Evolutionary conservation across 2,888 invertebrate genomes (phyloP).

Genomic region (Pinctada fucata): DNA sequence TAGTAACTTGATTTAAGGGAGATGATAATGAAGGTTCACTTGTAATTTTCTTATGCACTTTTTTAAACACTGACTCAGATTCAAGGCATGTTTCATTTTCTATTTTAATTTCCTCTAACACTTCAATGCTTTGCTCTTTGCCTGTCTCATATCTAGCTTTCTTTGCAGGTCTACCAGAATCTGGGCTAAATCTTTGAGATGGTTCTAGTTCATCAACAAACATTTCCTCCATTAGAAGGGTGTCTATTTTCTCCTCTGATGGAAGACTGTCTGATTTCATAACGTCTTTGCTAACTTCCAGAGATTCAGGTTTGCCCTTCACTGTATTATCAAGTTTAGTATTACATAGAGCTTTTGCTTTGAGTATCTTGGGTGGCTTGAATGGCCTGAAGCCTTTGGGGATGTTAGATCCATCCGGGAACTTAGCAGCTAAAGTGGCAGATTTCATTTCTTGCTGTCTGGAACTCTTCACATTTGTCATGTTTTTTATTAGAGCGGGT

Average conservation of each 20-base stretch:
- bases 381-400: slow-evolving; percentile 66
- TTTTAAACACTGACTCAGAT: not conserved
- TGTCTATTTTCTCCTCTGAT: slow-evolving; percentile 18
- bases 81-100: not conserved
- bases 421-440: slow-evolving; percentile 21
- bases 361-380: slow-evolving; percentile 54
- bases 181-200: slow-evolving; percentile 38
- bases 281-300: not conserved
- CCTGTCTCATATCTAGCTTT: not conserved
- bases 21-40: not conserved
- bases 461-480: not conserved
- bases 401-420: slow-evolving; percentile 45
- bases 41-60: not conserved
- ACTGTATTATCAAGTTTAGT: not conserved
- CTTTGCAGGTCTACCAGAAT: slow-evolving; percentile 19
- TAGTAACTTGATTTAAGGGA: not conserved
- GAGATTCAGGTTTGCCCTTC: not conserved
- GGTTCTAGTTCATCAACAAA: slow-evolving; percentile 54
- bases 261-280: not conserved
- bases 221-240: slow-evolving; percentile 44
- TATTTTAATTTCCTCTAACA: not conserved
- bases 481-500: too few relatives aligned
- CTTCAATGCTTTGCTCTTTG: not conserved
- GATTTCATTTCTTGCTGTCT: slow-evolving; percentile 18
- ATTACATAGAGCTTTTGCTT: slow-evolving; percentile 34